Base-by-base conservation (phyloP, 2,113 vertebrate genomes). In the Eolophus roseicapilla region DNA sequence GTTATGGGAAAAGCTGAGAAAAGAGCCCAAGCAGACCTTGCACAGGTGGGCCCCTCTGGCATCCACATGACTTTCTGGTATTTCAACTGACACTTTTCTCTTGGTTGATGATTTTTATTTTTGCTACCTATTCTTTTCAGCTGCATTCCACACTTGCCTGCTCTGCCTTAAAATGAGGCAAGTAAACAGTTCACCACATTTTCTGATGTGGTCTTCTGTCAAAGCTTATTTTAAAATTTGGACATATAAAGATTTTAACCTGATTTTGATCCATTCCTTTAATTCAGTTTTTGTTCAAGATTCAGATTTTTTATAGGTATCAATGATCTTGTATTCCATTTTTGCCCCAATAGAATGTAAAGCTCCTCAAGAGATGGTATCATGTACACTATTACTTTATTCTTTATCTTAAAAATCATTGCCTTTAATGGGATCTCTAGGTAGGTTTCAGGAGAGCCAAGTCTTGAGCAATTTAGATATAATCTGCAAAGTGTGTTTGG, bases 391-490 rank as follows among this genome's bases (percentile, higher is more conserved):
- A 20, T 83, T 90, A 78, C 83, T 93, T 90, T 68, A 79, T 81
- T 84, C 11, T 91, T 83, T 80, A 60, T 86, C 46, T 84, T 91
- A 71, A 93, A 94, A 73, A 62, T 89, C 47, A 44, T 57, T 93
- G 27, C 41, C 18, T 91, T 87, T 80, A 84, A 82, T 88, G 41
- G 49, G 23, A 55, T 94, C 47, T 91, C 37, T 77, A 41, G 33
- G 41, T 89, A 33, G 44, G 31, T 80, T 92, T 77, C 41, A 67
- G 67, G 77, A 94, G 70, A 85, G 44, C 21, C 44, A 79, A 82
- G 21, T 85, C 65, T 65, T 44, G 59, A 92, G 41, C 52, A 84
- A 80, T 97, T 90, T 80, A 90, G 91, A 91, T 95, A 44, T 33
- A 80, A 96, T 91, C 78, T 94, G 31, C 75, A 18, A 55, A 43